Evolutionary conservation across 2,888 invertebrate species (phyloP), one percentile per base, ranked within the genome.

Genomic region (Argyra leucocephala): DNA sequence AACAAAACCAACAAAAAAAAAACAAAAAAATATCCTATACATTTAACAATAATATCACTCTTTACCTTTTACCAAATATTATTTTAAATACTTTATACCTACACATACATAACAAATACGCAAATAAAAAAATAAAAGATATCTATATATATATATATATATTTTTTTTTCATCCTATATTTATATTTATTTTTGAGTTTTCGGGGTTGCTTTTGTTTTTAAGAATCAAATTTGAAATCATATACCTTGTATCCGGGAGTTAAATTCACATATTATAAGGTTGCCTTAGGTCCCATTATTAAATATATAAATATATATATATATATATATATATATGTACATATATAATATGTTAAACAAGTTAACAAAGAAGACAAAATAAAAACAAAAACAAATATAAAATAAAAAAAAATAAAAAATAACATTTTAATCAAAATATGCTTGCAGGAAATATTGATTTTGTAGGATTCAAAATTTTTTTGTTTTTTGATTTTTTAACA

Each of bases 371-470:
- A 48, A 48, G 18, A 48, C 48, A 48, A 48, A 48, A 2, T 48
- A n/a, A n/a, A 48, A 3, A n/a, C 5, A 48, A 48, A 15, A 15
- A 37, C 4, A 6, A 31, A 31, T 6, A 31, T 10, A 31, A 31
- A 31, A 31, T 7, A 26, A 26, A 37, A 18, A n/a, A n/a, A 37
- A n/a, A n/a, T 18, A 48, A 48, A 48, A 48, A 12, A 15, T 48
- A 18, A 48, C 48, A 48, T 48, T 48, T 48, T 48, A 48, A 48
- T 48, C 48, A 48, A 48, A 48, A 48, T 48, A 48, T 48, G 48
- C 48, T 48, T 18, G 18, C 48, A 48, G 48, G 48, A 48, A 48
- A 48, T 48, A 48, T 48, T 48, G 48, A 48, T 48, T 48, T 48
- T 48, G 48, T 48, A 18, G n/a, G 7, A 31, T 31, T 31, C 5